Conservation (phyloP, 2,113 vertebrate species). For the human region DNA sequence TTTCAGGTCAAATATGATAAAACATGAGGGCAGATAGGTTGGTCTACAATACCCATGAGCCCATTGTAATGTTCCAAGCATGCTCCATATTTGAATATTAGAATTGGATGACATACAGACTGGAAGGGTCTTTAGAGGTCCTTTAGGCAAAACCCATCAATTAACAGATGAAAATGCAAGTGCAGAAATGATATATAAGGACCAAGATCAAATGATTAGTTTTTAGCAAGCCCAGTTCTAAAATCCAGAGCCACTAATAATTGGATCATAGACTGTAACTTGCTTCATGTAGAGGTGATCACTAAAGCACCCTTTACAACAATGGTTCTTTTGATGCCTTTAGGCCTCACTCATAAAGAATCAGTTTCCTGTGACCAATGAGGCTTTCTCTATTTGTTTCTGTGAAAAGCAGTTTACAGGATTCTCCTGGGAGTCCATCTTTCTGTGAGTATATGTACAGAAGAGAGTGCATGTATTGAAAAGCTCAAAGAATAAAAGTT, state of each 20-base stretch:
- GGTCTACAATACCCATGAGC: background rate
- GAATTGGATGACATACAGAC: background rate
- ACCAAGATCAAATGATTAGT: background rate
- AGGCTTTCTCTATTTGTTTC: background rate
- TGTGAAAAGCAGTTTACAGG: background rate
- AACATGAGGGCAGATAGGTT: background rate
- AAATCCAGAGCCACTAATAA: background rate
- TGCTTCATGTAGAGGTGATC: background rate
- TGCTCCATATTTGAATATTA: background rate
- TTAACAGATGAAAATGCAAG: background rate
- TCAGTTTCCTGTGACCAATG: background rate
- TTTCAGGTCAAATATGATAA: background rate
- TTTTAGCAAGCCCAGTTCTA: background rate
- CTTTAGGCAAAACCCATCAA: background rate
- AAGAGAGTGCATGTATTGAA: background rate
- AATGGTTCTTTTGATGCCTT: background rate
- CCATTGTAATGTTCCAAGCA: background rate
- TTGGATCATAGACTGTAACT: background rate
- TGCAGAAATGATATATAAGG: background rate
- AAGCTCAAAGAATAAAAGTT: constrained; percentile 33
- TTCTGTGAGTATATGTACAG: background rate
- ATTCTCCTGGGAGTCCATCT: background rate
- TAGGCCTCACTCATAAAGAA: background rate
- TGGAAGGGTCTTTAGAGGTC: background rate
- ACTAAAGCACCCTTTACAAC: background rate